phyloP scores from a whole-genome alignment of 2,888 invertebrate genomes.

The Clepsis dumicolana region DNA sequence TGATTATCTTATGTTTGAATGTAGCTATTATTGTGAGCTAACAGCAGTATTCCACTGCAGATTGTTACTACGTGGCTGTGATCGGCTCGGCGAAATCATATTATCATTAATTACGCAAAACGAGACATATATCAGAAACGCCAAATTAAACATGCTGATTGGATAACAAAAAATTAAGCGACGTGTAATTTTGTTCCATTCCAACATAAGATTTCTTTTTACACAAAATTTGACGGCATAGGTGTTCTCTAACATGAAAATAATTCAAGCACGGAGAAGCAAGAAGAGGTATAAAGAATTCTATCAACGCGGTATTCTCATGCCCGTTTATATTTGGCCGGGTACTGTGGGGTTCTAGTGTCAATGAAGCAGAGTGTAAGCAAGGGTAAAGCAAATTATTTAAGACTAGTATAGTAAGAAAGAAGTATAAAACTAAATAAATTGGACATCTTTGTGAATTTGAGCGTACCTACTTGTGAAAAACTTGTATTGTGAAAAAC shows the following conservation, averaged over 20 bases:
- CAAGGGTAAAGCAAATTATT: too few relatives aligned
- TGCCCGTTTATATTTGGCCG: constrained; percentile 66
- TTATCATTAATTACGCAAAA: neutral
- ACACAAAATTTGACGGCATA: neutral
- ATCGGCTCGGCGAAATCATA: neutral
- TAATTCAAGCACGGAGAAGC: constrained; percentile 62
- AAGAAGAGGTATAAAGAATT: constrained; percentile 68
- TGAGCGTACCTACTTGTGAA: too few relatives aligned
- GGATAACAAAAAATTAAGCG: neutral
- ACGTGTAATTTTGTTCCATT: neutral
- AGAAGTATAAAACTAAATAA: too few relatives aligned
- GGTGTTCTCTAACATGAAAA: constrained; percentile 43
- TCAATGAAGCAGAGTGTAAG: constrained; percentile 32
- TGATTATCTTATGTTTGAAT: too few relatives aligned
- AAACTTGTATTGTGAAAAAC: too few relatives aligned
- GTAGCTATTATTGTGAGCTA: too few relatives aligned
- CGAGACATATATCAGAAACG: neutral
- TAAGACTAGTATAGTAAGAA: too few relatives aligned
- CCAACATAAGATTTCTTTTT: neutral
- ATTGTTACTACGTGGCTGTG: neutral
- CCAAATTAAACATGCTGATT: neutral
- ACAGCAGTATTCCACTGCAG: neutral
- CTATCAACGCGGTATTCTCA: constrained; percentile 74
- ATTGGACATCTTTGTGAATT: too few relatives aligned
- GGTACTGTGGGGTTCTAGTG: constrained; percentile 51